A percentile compares a stretch with the other conserved stretches of the same genome.
Evolutionary conservation across 2,113 vertebrate species (phyloP).

Genomic region (Phaethornis superciliosus): DNA sequence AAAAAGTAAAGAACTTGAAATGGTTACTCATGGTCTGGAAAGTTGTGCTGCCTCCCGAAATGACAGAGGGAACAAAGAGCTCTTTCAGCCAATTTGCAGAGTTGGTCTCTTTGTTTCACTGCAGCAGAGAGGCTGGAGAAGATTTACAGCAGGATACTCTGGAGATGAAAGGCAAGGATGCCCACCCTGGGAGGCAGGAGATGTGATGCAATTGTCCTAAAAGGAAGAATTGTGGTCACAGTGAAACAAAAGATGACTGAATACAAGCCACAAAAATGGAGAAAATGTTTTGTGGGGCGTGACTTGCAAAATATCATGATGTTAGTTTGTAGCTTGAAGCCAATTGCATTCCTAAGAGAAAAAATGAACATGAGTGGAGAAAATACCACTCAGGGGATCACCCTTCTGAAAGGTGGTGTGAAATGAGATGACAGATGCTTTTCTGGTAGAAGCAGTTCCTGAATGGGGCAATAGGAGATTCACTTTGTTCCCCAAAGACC

Average conservation of each 20-base stretch:
- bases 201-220: neutral
- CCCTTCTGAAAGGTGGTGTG: neutral
- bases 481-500: neutral
- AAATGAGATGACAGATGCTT: rapidly evolving
- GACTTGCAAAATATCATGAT: neutral
- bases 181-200: slow-evolving; percentile 29
- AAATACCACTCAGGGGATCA: neutral
- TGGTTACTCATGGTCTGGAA: slow-evolving; percentile 24
- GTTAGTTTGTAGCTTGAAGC: neutral
- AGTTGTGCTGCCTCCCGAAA: neutral
- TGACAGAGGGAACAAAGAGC: slow-evolving; percentile 50
- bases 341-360: neutral
- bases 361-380: neutral
- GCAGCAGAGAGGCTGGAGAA: neutral
- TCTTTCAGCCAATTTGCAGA: neutral
- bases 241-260: neutral
- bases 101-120: neutral
- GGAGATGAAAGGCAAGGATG: slow-evolving; percentile 21
- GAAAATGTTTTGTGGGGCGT: neutral
- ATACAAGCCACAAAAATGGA: neutral
- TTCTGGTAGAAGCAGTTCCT: neutral
- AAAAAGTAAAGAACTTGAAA: neutral
- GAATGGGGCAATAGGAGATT: neutral
- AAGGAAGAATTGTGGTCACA: neutral
- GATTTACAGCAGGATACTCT: slow-evolving; percentile 19